Conservation (phyloP, 2,888 invertebrate genomes). For the Ceraclea dissimilis region DNA sequence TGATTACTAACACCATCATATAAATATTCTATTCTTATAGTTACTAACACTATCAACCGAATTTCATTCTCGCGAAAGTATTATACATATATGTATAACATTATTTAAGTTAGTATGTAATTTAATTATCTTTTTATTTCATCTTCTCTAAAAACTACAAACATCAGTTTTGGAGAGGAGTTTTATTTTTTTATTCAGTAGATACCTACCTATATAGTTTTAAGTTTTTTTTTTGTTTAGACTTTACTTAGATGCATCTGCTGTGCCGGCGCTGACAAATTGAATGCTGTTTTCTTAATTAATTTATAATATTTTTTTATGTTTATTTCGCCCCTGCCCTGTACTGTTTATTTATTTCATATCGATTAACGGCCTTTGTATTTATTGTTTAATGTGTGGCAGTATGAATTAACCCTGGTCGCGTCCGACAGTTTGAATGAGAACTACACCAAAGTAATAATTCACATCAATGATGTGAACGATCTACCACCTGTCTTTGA, state of each 20-base stretch:
- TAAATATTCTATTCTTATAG: no score
- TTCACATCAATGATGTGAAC: constrained; percentile 79
- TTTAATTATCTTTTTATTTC: no score
- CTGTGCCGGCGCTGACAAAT: neutral
- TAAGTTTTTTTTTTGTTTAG: neutral
- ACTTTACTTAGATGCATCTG: constrained; percentile 4
- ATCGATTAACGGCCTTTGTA: neutral
- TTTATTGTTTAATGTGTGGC: constrained; percentile 34
- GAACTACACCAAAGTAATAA: constrained; percentile 74
- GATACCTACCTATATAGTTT: no score
- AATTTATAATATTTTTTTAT: neutral
- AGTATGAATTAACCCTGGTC: constrained; percentile 84
- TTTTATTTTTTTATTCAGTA: no score
- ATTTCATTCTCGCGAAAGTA: no score
- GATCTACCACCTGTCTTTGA: constrained; percentile 81
- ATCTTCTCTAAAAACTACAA: no score
- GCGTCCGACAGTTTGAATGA: constrained; percentile 87
- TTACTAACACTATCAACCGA: no score
- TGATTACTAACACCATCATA: no score
- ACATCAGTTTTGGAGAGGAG: no score
- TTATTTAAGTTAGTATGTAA: no score
- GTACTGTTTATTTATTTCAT: neutral
- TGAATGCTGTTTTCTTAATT: neutral
- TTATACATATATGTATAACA: no score
- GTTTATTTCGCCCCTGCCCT: neutral